Evolutionary conservation across 2,113 vertebrate species (phyloP).

Genomic region (Prinia subflava): DNA sequence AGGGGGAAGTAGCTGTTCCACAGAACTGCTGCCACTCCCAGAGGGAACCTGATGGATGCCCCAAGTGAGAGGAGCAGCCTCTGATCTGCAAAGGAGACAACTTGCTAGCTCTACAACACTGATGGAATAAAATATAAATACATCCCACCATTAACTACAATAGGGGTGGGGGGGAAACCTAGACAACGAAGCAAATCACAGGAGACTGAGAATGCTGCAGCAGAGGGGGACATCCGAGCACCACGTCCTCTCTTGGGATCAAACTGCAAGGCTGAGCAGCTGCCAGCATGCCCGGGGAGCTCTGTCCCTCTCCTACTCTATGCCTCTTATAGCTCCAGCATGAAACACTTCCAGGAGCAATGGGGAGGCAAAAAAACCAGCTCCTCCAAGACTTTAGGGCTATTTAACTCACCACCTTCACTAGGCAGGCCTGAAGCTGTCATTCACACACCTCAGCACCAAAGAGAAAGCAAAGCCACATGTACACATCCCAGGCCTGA

Average conservation of each 20-base stretch:
- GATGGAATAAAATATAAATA: background rate
- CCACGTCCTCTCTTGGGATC: fast-evolving
- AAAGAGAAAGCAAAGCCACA: background rate
- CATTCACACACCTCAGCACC: background rate
- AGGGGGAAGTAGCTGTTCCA: background rate
- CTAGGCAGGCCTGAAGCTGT: background rate
- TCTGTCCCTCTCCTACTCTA: background rate
- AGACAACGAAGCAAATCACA: background rate
- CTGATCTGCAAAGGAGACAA: background rate
- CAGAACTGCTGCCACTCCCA: background rate
- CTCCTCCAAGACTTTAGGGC: background rate
- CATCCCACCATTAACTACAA: background rate
- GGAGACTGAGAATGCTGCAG: background rate
- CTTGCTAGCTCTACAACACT: background rate
- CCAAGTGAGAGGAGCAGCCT: background rate
- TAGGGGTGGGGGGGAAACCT: fast-evolving
- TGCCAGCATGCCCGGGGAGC: background rate
- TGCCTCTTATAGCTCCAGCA: background rate
- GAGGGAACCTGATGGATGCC: background rate
- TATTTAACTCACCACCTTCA: background rate
- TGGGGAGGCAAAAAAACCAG: background rate
- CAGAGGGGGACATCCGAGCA: background rate
- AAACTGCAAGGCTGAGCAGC: background rate
- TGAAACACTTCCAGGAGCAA: background rate
- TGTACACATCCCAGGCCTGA: background rate